A percentile compares a stretch with the other conserved stretches of the same genome.
These are phyloP conservation scores for Mormoops blainvillei DNA, from an alignment of 2,113 vertebrate species.

Conservation along the genomic window DNA sequence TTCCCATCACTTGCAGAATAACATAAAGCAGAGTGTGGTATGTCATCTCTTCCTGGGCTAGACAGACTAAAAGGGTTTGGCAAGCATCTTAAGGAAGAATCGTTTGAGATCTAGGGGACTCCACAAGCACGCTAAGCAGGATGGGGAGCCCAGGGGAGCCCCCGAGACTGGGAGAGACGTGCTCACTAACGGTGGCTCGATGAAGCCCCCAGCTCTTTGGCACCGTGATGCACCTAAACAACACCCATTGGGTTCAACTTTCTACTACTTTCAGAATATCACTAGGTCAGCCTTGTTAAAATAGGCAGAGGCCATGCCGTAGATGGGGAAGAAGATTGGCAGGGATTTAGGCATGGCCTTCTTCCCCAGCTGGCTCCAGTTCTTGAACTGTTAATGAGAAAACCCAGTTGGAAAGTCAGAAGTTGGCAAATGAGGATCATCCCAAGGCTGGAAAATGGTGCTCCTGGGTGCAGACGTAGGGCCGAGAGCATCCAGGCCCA, in stretches of 20 bases:
- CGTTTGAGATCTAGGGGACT: neutral
- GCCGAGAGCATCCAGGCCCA: neutral
- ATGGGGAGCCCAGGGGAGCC: neutral
- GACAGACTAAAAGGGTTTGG: neutral
- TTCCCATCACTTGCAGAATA: neutral
- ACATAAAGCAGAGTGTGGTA: neutral
- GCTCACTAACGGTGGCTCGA: constrained; percentile 29
- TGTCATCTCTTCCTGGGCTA: neutral
- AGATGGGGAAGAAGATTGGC: accelerated
- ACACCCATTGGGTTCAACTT: constrained; percentile 23
- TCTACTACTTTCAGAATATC: constrained; percentile 64
- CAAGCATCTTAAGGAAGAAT: neutral
- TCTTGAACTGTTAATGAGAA: neutral
- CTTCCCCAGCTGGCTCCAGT: constrained; percentile 28
- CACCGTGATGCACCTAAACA: neutral
- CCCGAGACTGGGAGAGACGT: constrained; percentile 48
- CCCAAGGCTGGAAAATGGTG: neutral
- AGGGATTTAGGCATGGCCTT: neutral
- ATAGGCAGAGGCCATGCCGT: neutral
- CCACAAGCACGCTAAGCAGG: constrained; percentile 2
- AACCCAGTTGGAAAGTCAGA: neutral
- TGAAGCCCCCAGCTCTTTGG: constrained; percentile 7
- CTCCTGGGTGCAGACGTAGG: constrained; percentile 36
- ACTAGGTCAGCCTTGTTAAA: constrained; percentile 31
- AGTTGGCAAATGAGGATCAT: constrained; percentile 24